Evolutionary conservation across 2,888 invertebrate species (phyloP), one percentile per base, ranked within the genome.

Genomic region (Apeira syringaria): DNA sequence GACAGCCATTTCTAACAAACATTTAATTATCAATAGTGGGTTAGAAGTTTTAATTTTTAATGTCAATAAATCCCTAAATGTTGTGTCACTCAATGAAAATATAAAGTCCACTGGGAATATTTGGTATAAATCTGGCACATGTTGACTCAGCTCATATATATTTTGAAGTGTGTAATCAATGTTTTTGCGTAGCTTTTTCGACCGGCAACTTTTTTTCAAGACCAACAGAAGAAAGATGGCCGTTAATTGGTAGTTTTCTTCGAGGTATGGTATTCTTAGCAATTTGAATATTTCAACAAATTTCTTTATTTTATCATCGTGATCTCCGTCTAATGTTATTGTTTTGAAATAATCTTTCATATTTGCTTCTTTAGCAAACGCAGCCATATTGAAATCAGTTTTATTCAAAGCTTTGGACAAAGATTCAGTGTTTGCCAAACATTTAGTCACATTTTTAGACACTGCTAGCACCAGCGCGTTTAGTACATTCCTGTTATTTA

Each of bases 81-180:
- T 54, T 30, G 61, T 64, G 11, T 82, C 70, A 45, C 80, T 56
- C 20, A 82, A 83, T 9, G 76, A 70, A 50, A 90, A 89, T 42
- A 90, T 70, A 5, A 58, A 68, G 8, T 80, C 61, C 0, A 80
- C 70, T 1, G 84, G 64, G 25, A 89, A 86, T 45, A 90, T 50
- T 64, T 84, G 78, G 47, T 78, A 88, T 9, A 90, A 48, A 62
- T 90, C 87, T 1, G 89, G 90, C 6, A 74, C 62, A 53, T 85
- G 82, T 0, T 69, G 53, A 35, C 80, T 82, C 26, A 88, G 57
- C 67, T 90, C 89, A 36, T 72, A 90, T 8, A 82, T 74, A 41
- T 64, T 74, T 46, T 79, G 79, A 15, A 89, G 17, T 10, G 79
- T 43, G 41, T 61, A 50, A 52, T 89, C 90, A 3, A 80, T 67